Percentiles rank a stretch among this genome's conserved stretches.
Conservation (phyloP, 2,113 vertebrate species). For the Anguilla japonica region DNA sequence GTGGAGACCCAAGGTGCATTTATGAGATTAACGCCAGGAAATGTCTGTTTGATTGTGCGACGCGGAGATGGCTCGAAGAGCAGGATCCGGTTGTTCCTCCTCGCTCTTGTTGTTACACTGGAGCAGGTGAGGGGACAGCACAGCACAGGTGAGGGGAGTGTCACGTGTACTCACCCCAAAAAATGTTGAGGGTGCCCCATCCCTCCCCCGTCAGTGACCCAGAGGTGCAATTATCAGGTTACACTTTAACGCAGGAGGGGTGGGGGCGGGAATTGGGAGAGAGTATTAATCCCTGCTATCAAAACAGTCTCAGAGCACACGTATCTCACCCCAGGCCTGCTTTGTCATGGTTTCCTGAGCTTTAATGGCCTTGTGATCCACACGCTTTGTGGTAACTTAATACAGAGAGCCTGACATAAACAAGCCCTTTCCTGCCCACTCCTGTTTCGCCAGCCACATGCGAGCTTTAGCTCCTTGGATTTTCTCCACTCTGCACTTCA, state of each 20-base stretch:
- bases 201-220: slow-evolving; percentile 33
- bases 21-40: slow-evolving; percentile 73
- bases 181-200: slow-evolving; percentile 33
- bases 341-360: neutral
- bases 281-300: neutral
- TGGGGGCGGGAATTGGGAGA: neutral
- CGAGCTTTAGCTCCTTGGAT: neutral
- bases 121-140: neutral
- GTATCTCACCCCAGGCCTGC: neutral
- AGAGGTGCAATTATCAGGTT: slow-evolving; percentile 31
- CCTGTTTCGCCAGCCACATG: neutral
- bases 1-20: slow-evolving; percentile 51
- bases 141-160: slow-evolving; percentile 39
- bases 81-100: neutral
- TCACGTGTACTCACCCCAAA: slow-evolving; percentile 40
- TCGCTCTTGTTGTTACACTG: neutral
- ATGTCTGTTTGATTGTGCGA: slow-evolving; percentile 57
- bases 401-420: neutral
- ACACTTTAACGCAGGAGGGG: neutral
- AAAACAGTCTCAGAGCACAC: neutral
- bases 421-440: neutral
- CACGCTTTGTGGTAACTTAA: neutral
- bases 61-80: slow-evolving; percentile 17
- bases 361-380: neutral
- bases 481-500: neutral